phyloP scores from a whole-genome alignment of 2,888 invertebrate species.

The Oxyteleia sp. region DNA sequence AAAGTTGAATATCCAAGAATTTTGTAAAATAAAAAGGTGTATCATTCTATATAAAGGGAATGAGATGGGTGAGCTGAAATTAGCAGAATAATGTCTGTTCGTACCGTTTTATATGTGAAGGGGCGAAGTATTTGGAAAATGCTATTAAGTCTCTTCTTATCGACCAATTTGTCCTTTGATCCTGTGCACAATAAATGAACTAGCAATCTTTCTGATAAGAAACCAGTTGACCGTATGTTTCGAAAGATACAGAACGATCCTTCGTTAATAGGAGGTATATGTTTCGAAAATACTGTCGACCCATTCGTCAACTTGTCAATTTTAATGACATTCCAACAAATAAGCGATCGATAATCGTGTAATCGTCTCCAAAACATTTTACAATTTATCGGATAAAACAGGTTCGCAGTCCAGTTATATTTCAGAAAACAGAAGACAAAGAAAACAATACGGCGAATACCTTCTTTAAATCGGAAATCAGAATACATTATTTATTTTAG shows the following conservation, averaged over 20 bases:
- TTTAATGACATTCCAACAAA: conserved; percentile 81
- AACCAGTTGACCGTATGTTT: conserved; percentile 74
- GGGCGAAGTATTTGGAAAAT: conserved; percentile 78
- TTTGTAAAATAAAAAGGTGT: conserved; percentile 30
- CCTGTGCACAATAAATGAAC: conserved; percentile 81
- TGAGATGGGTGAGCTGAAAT: conserved; percentile 49
- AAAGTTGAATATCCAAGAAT: conserved; percentile 18
- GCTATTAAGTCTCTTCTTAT: conserved; percentile 82
- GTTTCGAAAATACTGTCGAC: conserved; percentile 68
- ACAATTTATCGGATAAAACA: conserved; percentile 43
- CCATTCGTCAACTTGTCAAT: conserved; percentile 82
- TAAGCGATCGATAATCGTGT: conserved; percentile 81
- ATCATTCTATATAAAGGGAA: conserved; percentile 49
- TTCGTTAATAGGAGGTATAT: conserved; percentile 56
- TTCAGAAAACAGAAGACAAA: not conserved
- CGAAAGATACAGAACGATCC: conserved; percentile 64
- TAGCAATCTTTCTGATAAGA: conserved; percentile 76
- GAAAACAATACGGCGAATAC: no score
- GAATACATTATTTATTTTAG: no score
- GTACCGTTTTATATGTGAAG: conserved; percentile 45
- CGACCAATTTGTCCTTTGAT: conserved; percentile 83
- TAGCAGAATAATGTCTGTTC: conserved; percentile 54
- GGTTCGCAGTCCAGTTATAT: conserved; percentile 15
- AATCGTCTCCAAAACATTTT: conserved; percentile 47
- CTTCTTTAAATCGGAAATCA: no score